Conservation (phyloP, 2,888 invertebrate genomes). For the Loripinus fragilis region DNA sequence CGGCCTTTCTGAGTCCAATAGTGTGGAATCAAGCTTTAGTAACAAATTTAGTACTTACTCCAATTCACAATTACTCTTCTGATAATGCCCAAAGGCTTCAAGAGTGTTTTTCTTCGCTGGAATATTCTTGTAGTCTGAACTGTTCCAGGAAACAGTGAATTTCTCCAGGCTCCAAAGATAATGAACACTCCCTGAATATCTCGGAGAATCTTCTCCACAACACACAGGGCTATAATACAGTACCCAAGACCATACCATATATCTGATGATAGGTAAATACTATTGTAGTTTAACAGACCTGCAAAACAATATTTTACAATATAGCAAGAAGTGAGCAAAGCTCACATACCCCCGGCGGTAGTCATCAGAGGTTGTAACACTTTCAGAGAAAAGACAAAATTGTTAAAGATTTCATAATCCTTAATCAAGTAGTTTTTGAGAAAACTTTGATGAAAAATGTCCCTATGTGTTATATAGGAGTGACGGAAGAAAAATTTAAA, state of each 20-base stretch:
- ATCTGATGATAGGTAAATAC: conserved; percentile 51
- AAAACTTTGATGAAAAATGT: no score
- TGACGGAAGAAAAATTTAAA: no score
- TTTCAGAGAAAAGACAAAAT: no score
- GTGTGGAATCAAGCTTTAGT: no score
- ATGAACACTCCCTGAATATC: conserved; percentile 78
- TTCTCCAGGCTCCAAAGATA: conserved; percentile 76
- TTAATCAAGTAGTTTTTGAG: no score
- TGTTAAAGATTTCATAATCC: no score
- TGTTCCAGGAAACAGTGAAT: conserved; percentile 73
- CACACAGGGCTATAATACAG: conserved; percentile 74
- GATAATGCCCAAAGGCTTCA: conserved; percentile 70
- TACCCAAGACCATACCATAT: conserved; percentile 72
- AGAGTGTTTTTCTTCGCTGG: conserved; percentile 61
- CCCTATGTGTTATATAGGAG: no score
- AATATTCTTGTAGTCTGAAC: conserved; percentile 59
- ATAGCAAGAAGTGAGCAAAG: no score
- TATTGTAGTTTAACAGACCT: conserved; percentile 69
- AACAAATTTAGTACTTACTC: conserved; percentile 67
- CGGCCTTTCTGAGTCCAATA: no score
- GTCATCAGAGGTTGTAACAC: no score
- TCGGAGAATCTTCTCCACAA: conserved; percentile 73
- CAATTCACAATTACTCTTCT: conserved; percentile 74
- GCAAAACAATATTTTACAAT: no score
- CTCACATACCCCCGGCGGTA: no score